Conservation (phyloP, 2,113 vertebrate species). For the Mesitornis unicolor region DNA sequence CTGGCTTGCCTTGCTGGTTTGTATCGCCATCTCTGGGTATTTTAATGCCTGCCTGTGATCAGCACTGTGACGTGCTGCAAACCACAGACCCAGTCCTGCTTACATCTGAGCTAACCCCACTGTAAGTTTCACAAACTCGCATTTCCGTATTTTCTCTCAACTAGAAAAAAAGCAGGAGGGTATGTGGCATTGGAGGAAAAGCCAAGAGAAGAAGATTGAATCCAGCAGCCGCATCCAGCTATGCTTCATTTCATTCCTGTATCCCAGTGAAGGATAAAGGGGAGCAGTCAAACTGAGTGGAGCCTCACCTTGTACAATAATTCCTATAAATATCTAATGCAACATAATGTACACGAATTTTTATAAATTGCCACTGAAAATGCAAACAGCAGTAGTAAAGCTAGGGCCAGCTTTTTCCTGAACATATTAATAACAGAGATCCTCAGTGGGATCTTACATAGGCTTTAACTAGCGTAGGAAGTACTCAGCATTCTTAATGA, state of each 20-base stretch:
- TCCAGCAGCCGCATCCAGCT: background rate
- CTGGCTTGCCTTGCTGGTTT: background rate
- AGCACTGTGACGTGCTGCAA: background rate
- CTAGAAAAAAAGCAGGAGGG: background rate
- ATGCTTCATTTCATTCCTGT: background rate
- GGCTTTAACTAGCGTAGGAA: conserved; percentile 48
- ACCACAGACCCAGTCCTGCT: background rate
- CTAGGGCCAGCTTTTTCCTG: background rate
- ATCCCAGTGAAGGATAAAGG: background rate
- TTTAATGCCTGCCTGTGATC: background rate
- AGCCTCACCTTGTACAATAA: background rate
- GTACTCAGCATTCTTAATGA: conserved; percentile 75
- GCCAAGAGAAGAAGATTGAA: background rate
- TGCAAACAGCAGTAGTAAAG: background rate
- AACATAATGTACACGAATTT: background rate
- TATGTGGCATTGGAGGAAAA: background rate
- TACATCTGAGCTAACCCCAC: background rate
- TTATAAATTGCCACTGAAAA: background rate
- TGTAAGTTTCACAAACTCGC: background rate
- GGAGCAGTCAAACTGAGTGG: background rate
- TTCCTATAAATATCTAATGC: background rate
- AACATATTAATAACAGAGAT: background rate
- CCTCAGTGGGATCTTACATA: background rate
- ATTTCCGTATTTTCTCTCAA: background rate
- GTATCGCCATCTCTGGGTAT: background rate